A percentile compares a stretch with the other conserved stretches of the same genome.
Evolutionary conservation across 2,797 vertebrate genomes (phyloP).

Genomic region (Oreortyx pictus): DNA sequence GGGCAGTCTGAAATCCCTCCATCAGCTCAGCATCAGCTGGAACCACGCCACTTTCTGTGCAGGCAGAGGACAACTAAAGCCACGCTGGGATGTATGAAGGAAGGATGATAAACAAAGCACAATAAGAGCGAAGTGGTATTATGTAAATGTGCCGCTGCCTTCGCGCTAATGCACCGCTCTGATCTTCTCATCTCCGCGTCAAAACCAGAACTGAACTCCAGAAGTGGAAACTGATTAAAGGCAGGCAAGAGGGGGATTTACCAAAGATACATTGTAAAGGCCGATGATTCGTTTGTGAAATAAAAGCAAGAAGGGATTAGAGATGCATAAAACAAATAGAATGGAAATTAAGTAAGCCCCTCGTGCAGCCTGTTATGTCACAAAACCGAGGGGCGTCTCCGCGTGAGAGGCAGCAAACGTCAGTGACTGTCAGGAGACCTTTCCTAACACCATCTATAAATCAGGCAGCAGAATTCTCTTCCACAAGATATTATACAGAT

Average conservation of each 20-base stretch:
- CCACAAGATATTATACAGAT: constrained; percentile 45
- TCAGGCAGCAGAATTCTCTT: constrained; percentile 24
- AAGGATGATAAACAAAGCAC: constrained; percentile 6
- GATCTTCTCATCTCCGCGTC: constrained; percentile 47
- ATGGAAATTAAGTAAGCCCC: constrained; percentile 47
- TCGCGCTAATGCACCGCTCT: constrained; percentile 18
- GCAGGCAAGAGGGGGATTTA: constrained; percentile 53
- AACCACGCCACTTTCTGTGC: neutral
- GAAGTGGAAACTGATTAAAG: constrained; percentile 61
- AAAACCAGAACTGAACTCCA: constrained; percentile 17
- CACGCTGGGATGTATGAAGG: neutral
- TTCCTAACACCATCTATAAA: constrained; percentile 35
- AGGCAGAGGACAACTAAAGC: neutral
- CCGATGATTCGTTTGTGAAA: constrained; percentile 41
- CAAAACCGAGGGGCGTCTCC: constrained; percentile 34
- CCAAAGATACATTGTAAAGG: constrained; percentile 38
- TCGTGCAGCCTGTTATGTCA: constrained; percentile 19
- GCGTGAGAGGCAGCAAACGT: constrained; percentile 20
- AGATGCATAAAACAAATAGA: constrained; percentile 55
- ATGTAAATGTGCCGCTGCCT: constrained; percentile 12
- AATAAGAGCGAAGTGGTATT: constrained; percentile 27
- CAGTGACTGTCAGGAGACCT: constrained; percentile 32
- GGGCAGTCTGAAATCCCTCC: neutral
- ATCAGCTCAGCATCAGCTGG: neutral
- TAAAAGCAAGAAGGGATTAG: constrained; percentile 48